Conservation (phyloP, 2,113 vertebrate species). For the Papio anubis region DNA sequence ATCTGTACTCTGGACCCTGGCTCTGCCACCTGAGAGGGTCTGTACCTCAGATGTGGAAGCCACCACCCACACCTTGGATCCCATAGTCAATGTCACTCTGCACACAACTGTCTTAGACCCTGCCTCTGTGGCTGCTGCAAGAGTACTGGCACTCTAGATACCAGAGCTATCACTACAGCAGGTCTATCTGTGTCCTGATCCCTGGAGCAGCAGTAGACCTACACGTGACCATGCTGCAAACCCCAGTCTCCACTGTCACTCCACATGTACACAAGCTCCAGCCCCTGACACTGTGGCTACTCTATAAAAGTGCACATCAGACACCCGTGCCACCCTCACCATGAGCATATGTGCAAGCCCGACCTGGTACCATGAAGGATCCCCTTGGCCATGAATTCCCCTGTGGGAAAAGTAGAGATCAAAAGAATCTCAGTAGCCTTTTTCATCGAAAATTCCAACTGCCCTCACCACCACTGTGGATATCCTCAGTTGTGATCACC, state of each 20-base stretch:
- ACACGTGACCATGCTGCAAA: neutral
- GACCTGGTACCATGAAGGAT: neutral
- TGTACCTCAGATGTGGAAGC: neutral
- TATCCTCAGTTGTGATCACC: neutral
- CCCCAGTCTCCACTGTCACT: neutral
- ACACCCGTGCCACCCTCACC: neutral
- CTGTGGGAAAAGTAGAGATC: neutral
- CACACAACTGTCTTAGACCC: neutral
- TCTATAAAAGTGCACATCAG: too few species aligned
- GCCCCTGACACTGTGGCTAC: neutral
- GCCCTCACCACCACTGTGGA: neutral
- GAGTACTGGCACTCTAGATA: neutral
- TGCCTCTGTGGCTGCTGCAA: neutral
- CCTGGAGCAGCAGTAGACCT: neutral
- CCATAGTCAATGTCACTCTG: neutral
- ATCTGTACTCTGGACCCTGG: neutral
- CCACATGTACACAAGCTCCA: neutral
- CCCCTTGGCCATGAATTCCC: neutral
- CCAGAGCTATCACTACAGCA: neutral
- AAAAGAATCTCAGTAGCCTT: neutral
- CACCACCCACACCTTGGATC: neutral
- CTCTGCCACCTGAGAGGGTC: neutral
- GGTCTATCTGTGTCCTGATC: neutral
- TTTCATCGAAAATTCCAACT: neutral
- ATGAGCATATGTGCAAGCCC: neutral